Evolutionary conservation across 2,888 invertebrate species (phyloP).

Genomic region (Lumbricus terrestris): DNA sequence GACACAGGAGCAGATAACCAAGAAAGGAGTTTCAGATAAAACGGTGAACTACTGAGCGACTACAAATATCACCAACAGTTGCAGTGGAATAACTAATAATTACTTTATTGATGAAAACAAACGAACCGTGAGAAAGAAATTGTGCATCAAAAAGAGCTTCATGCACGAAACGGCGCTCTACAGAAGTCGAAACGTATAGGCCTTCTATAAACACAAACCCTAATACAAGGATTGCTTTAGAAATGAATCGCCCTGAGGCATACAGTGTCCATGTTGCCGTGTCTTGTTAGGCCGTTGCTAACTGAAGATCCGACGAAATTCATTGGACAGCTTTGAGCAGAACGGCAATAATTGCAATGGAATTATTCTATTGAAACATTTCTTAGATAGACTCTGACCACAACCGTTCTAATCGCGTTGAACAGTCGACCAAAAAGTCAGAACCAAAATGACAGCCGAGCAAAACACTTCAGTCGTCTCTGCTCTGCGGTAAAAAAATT

Average conservation of each 20-base stretch:
- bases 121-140: background rate
- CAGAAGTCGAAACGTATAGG: background rate
- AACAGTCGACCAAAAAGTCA: background rate
- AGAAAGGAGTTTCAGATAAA: background rate
- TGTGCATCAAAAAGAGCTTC: background rate
- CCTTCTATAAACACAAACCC: too few relatives aligned
- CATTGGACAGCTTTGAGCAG: background rate
- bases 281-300: background rate
- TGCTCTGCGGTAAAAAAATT: background rate
- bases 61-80: background rate
- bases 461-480: background rate
- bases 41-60: background rate
- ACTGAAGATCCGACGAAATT: background rate
- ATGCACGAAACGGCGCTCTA: background rate
- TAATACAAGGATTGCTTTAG: background rate
- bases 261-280: background rate
- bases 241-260: background rate
- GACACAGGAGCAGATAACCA: background rate
- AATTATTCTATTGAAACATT: background rate
- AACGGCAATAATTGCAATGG: background rate
- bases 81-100: background rate
- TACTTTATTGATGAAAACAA: background rate
- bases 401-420: background rate
- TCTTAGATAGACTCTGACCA: background rate
- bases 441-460: background rate